phyloP scores from a whole-genome alignment of 2,113 vertebrate genomes.

The Rhea americana region DNA sequence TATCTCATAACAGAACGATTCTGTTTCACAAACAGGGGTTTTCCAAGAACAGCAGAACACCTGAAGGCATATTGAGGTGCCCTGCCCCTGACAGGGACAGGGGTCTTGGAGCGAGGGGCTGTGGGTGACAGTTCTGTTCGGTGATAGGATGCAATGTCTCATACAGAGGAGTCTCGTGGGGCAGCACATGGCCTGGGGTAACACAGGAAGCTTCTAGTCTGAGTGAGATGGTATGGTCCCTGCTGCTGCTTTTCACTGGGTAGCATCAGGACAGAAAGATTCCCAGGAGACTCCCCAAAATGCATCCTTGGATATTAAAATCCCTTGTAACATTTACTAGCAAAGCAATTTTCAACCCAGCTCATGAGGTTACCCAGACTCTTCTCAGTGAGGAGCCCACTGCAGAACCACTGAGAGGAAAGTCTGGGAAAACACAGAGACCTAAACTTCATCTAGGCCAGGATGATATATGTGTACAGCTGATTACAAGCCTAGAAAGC shows the following conservation, averaged over 20 bases:
- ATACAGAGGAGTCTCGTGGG: background rate
- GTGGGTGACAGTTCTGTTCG: background rate
- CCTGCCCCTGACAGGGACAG: background rate
- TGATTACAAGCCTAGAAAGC: background rate
- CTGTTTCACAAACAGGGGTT: background rate
- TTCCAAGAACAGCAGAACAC: background rate
- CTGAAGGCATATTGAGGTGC: background rate
- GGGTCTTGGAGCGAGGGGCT: background rate
- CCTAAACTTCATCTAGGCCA: fast-evolving
- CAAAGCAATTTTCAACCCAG: background rate
- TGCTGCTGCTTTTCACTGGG: background rate
- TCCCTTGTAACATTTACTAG: background rate
- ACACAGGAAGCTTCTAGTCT: fast-evolving
- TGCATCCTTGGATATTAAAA: background rate
- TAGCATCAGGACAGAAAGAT: too few species aligned
- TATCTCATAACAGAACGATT: background rate
- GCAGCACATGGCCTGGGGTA: background rate
- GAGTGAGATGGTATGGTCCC: background rate
- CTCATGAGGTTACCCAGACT: background rate
- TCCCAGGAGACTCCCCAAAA: background rate
- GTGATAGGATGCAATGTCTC: background rate
- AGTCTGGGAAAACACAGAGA: background rate
- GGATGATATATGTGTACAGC: background rate
- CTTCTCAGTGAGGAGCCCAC: background rate
- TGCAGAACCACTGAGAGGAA: background rate